Evolutionary conservation across 2,797 vertebrate genomes (phyloP), one percentile per base, ranked within the genome.

Genomic region (Philypnodon macrostomus): DNA sequence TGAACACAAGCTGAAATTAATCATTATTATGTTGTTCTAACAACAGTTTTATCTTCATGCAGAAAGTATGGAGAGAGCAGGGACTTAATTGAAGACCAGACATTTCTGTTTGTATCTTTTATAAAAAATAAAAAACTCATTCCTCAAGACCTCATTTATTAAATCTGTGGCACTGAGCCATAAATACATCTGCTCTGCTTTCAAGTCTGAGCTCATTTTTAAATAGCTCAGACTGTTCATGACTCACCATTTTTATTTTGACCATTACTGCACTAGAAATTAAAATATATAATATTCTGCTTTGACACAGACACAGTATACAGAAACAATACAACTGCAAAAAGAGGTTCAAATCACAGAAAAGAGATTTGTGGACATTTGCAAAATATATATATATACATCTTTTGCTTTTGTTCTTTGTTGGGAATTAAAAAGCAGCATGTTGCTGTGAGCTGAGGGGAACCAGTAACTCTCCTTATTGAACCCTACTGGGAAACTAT

Each of bases 401-500:
- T 29, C 10, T 10, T 29, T 33, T 14, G n/a, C 13, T 5, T 33
- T n/a, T 14, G 15, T 33, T 0, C 32, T 7, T 33, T 33, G n/a
- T 33, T 14, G 12, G 3, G 12, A 5, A 33, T 66, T 46, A 41
- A 30, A n/a, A 41, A 44, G 27, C n/a, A 30, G 23, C 5, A 7
- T 23, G 32, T 27, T 19, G 26, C 16, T 44, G 44, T 15, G 31
- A 21, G 53, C 40, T 48, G 21, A 45, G 18, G 3, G 33, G 50
- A 29, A 30, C 35, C 41, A 18, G 39, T 39, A 42, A 60, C 38
- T 51, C 35, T 54, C 59, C 44, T 56, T 49, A 49, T 35, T 47
- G 45, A 41, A 38, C 32, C 11, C 40, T 48, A 67, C 32, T 51
- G 33, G 13, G 51, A 79, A 26, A 79, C 59, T 67, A 58, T 51